Evolutionary conservation across 2,888 invertebrate species (phyloP), one percentile per base, ranked within the genome.

Genomic region (Agrypnus murinus): DNA sequence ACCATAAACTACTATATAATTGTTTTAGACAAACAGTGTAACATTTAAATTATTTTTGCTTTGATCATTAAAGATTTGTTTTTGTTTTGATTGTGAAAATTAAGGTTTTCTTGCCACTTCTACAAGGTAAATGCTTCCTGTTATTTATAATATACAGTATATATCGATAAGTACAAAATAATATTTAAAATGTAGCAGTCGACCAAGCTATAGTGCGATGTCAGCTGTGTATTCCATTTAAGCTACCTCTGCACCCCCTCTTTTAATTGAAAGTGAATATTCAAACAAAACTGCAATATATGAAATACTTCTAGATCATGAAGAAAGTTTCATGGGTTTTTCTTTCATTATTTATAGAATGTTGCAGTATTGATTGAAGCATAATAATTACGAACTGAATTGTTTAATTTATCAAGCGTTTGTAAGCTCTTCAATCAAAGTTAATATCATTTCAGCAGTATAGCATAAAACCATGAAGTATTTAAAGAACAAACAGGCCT

Each of bases 71-170:
- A 53, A 58, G 15, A 40, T 48, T 38, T n/a, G 31, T 19, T 32
- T 58, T 46, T 59, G 32, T 32, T 50, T 64, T 57, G 5, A 32
- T 63, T 36, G 45, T 48, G 48, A 46, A 68, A 70, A 72, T 65
- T 57, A 68, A 36, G 46, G 65, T 71, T 73, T 71, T 76, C 67
- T 72, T 74, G 75, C 76, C 75, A 75, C 74, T 72, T 75, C 75
- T 77, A 81, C 79, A 82, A 82, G 83, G 83, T 83, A 80, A 83
- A 84, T 84, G 83, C 84, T 84, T 84, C 84, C 84, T 84, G 82
- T 84, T 84, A 79, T 79, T 81, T 79, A 78, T 79, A 79, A 77
- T 78, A 81, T 81, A 83, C 82, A 83, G 81, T 84, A 84, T 83
- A 83, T 83, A 83, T 83, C 80, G 81, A 82, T 83, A 83, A 84